These are phyloP conservation scores for Mesorhabditis spiculigera DNA, from an alignment of 2,888 invertebrate species.

Conservation along the genomic window DNA sequence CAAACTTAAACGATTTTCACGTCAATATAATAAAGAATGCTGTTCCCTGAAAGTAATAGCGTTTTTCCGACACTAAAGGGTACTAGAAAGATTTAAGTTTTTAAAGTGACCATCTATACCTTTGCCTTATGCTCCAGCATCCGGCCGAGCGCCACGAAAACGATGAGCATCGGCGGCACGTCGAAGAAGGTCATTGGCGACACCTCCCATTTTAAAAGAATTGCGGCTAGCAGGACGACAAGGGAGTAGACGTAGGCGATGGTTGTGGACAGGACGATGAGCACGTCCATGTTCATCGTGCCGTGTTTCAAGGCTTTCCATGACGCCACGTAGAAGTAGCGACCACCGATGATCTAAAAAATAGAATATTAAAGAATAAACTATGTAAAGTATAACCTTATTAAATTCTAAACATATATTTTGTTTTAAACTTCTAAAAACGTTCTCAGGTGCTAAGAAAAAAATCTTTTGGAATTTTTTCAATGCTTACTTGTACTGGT, in stretches of 20 bases:
- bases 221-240: conserved; percentile 59
- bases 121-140: conserved; percentile 98
- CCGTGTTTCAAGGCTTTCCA: conserved; percentile 84
- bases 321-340: conserved; percentile 92
- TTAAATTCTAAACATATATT: too few species aligned
- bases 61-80: neutral
- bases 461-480: neutral
- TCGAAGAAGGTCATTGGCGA: conserved; percentile 98
- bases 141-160: conserved; percentile 90
- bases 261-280: conserved; percentile 96
- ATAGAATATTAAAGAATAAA: too few species aligned
- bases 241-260: conserved; percentile 90
- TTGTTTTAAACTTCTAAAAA: conserved; percentile 7
- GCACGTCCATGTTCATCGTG: conserved; percentile 95
- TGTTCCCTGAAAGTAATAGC: too few species aligned
- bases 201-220: conserved; percentile 66
- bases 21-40: too few species aligned
- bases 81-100: neutral
- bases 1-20: too few species aligned
- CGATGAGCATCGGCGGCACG: conserved; percentile 95
- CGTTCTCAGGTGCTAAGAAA: neutral
- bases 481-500: conserved; percentile 76
- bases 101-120: conserved; percentile 62
- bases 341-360: conserved; percentile 6
- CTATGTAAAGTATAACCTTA: too few species aligned